phyloP scores from a whole-genome alignment of 2,888 invertebrate species.

The Drosophila siamana region DNA sequence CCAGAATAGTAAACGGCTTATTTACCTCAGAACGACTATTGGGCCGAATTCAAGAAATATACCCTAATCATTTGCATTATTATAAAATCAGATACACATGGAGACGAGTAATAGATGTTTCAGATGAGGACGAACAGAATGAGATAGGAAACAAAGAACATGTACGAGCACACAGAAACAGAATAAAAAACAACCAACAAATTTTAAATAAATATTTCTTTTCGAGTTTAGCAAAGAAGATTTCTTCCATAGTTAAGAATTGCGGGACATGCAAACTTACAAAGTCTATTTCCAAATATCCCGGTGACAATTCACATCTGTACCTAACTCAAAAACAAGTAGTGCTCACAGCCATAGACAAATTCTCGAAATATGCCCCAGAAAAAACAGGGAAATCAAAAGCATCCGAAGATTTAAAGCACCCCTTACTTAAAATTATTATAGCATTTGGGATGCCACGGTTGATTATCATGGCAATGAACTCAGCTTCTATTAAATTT shows the following conservation, averaged over 20 bases:
- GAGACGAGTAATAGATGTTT: background rate
- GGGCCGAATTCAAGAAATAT: constrained; percentile 5
- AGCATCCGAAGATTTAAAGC: background rate
- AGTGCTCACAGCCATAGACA: background rate
- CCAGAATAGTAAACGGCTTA: background rate
- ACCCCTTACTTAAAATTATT: background rate
- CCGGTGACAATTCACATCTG: background rate
- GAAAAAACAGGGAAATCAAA: background rate
- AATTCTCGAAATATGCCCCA: background rate
- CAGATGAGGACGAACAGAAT: background rate
- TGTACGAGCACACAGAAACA: background rate
- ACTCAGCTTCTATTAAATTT: background rate
- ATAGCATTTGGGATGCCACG: background rate
- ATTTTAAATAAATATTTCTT: background rate
- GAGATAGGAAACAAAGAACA: background rate
- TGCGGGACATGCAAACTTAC: background rate
- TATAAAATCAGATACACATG: background rate
- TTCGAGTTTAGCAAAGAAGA: background rate
- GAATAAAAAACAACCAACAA: background rate
- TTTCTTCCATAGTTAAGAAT: background rate
- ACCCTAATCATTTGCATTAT: background rate
- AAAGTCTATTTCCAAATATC: background rate
- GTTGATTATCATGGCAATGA: background rate
- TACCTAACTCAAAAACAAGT: background rate
- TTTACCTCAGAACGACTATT: background rate